These are phyloP conservation scores for Nymphalis polychloros DNA, from an alignment of 2,888 invertebrate species.

Conservation along the genomic window DNA sequence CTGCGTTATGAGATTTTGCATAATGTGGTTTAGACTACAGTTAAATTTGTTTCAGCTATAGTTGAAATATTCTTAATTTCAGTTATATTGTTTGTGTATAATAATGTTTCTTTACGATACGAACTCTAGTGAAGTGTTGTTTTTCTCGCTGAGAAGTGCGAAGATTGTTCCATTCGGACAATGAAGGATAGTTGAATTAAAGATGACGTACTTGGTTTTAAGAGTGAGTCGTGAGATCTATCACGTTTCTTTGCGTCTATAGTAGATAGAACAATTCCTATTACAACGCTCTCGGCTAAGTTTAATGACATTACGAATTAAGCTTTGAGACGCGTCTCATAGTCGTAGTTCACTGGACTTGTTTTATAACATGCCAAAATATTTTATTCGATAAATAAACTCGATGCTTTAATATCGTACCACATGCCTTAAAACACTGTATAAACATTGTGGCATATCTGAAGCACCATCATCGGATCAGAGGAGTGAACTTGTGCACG, in stretches of 20 bases:
- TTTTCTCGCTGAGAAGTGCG: slow-evolving; percentile 7
- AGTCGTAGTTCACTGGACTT: neutral
- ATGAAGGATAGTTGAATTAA: slow-evolving; percentile 43
- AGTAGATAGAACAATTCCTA: slow-evolving; percentile 21
- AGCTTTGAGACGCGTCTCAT: slow-evolving; percentile 2
- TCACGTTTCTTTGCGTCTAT: slow-evolving; percentile 37
- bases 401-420: slow-evolving; percentile 2
- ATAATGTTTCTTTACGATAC: slow-evolving; percentile 1
- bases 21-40: slow-evolving; percentile 2
- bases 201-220: slow-evolving; percentile 62
- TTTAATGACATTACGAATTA: slow-evolving; percentile 19
- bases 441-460: slow-evolving; percentile 20
- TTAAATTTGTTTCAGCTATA: neutral
- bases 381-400: slow-evolving; percentile 8
- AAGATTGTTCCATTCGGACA: slow-evolving; percentile 23
- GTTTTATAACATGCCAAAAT: neutral
- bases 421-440: slow-evolving; percentile 10
- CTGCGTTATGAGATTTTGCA: slow-evolving; percentile 39
- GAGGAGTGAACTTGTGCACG: slow-evolving; percentile 32
- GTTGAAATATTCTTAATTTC: neutral
- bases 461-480: slow-evolving; percentile 24
- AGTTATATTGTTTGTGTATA: neutral
- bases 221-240: slow-evolving; percentile 57
- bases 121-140: neutral
- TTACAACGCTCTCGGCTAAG: slow-evolving; percentile 11